Base-by-base conservation (phyloP, 2,797 vertebrate genomes). In the Pelodytes ibericus region DNA sequence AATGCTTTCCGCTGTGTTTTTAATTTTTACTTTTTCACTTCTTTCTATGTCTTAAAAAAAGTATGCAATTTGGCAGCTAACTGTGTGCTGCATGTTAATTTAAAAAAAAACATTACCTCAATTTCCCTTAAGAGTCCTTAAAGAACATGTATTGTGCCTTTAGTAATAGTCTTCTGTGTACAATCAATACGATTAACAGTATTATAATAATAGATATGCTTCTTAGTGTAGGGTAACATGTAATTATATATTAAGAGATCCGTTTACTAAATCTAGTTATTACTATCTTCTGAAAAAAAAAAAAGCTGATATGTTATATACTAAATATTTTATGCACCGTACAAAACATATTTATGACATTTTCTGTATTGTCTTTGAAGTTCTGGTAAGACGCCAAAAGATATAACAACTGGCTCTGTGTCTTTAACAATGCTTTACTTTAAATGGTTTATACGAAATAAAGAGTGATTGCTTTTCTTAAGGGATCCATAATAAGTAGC, bases 101-200 rank as follows among this genome's bases (percentile, higher is more conserved):
- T 70, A 72, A 65, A 65, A n/a, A n/a, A 59, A 26, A 27, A 39
- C 56, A 53, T 60, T 66, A 58, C 60, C 59, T 67, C 47, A 57
- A 31, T 77, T 31, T 49, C 67, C 49, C 56, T 39, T 25, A 71
- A 58, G 60, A 57, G n/a, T 20, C 70, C 59, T 70, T 31, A 56
- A 76, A 30, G 67, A 62, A 71, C 71, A 71, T 63, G 27, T 65
- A 71, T 58, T 13, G 30, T 53, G 57, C 6, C 20, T 33, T 20
- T 65, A 63, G 67, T 51, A 57, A 76, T 70, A 51, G 59, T 29
- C 63, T 61, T 49, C 41, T 68, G 53, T 39, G 76, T 51, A 15
- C 26, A 78, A 78, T 78, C 76, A 68, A 78, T 78, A 77, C 41
- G 47, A 76, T 63, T 70, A 63, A 33, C 67, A 65, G 29, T 27